A percentile compares a stretch with the other conserved stretches of the same genome.
Evolutionary conservation across 2,113 vertebrate genomes (phyloP).

Genomic region (Mugil cephalus): DNA sequence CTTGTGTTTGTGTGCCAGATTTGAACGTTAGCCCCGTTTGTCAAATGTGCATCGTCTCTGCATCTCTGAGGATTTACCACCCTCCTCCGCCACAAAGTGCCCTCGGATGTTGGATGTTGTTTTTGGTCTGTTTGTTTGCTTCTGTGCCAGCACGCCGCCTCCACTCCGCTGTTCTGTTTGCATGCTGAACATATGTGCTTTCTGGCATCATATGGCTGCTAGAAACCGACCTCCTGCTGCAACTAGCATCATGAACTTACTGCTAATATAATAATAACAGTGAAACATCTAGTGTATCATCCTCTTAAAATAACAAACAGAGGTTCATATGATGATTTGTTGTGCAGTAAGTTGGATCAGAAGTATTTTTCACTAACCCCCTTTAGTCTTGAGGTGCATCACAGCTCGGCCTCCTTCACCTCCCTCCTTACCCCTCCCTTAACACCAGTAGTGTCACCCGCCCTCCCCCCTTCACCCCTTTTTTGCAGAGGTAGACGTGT

Average conservation of each 20-base stretch:
- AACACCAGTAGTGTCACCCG: slow-evolving; percentile 63
- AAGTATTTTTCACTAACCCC: slow-evolving; percentile 70
- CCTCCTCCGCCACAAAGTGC: slow-evolving; percentile 36
- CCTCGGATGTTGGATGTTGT: slow-evolving; percentile 62
- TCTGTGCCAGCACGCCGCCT: slow-evolving; percentile 66
- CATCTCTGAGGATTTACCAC: slow-evolving; percentile 38
- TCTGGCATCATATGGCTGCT: slow-evolving; percentile 28
- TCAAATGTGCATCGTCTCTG: slow-evolving; percentile 27
- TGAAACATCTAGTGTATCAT: neutral
- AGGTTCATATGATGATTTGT: neutral
- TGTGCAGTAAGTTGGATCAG: slow-evolving; percentile 39
- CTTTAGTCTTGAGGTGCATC: slow-evolving; percentile 47
- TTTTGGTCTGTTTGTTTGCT: slow-evolving; percentile 73
- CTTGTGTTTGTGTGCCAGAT: slow-evolving; percentile 34
- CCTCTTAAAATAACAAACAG: neutral
- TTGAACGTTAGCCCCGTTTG: slow-evolving; percentile 27
- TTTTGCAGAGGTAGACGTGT: slow-evolving; percentile 98
- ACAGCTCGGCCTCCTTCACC: slow-evolving; percentile 54
- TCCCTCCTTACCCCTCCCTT: slow-evolving; percentile 6
- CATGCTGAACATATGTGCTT: slow-evolving; percentile 62
- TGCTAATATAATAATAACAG: slow-evolving; percentile 17
- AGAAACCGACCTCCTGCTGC: slow-evolving; percentile 51
- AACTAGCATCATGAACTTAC: slow-evolving; percentile 31
- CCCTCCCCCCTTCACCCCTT: slow-evolving; percentile 80
- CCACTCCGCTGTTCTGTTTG: slow-evolving; percentile 60